A percentile compares a stretch with the other conserved stretches of the same genome.
These are phyloP conservation scores for Augochlora pura DNA, from an alignment of 1,140 invertebrate species.

Conservation along the genomic window DNA sequence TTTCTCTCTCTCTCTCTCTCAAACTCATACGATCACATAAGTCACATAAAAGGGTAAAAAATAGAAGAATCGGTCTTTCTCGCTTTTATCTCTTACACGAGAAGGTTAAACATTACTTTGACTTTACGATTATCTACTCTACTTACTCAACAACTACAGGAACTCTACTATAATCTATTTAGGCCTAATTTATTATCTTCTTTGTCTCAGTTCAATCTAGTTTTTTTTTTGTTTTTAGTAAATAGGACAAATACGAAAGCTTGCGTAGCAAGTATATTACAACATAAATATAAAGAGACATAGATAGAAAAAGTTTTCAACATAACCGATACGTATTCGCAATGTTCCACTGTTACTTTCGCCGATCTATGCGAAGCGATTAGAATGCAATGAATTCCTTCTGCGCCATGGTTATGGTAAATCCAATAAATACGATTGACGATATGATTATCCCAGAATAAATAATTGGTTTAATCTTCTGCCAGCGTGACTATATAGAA, in stretches of 20 bases:
- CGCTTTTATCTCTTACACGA: no score
- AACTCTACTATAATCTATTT: neutral
- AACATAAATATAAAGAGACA: slow-evolving; percentile 35
- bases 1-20: neutral
- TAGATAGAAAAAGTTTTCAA: slow-evolving; percentile 43
- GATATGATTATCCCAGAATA: slow-evolving; percentile 72
- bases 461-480: slow-evolving; percentile 61
- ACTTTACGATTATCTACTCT: neutral
- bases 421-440: slow-evolving; percentile 68
- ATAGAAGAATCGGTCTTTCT: neutral
- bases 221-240: slow-evolving; percentile 14
- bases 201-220: neutral
- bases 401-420: slow-evolving; percentile 51
- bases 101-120: neutral
- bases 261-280: slow-evolving; percentile 38
- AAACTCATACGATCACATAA: slow-evolving; percentile 16
- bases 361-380: slow-evolving; percentile 36
- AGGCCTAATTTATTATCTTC: neutral
- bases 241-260: slow-evolving; percentile 38
- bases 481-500: slow-evolving; percentile 71
- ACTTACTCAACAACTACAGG: neutral
- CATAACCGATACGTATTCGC: slow-evolving; percentile 44
- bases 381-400: slow-evolving; percentile 45
- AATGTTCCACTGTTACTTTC: slow-evolving; percentile 42
- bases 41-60: slow-evolving; percentile 8